Percentiles rank a stretch among this genome's conserved stretches.
Conservation (phyloP, 2,113 vertebrate species). For the Picathartes gymnocephalus region DNA sequence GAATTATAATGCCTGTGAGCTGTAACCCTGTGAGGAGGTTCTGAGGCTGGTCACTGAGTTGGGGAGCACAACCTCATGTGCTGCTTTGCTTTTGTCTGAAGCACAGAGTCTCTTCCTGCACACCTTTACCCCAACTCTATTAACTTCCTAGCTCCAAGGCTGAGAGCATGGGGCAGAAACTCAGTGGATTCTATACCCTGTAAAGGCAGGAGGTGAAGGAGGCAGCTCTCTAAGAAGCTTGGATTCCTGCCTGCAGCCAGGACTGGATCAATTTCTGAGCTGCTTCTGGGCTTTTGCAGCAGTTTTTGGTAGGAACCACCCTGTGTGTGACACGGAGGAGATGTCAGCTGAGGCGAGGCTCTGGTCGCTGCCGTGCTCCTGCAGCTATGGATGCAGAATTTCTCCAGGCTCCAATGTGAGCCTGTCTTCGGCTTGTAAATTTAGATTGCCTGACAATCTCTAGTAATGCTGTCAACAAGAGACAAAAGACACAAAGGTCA, state of each 20-base stretch:
- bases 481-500: neutral
- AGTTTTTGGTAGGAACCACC: neutral
- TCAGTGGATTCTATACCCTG: accelerated
- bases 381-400: neutral
- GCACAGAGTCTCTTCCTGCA: neutral
- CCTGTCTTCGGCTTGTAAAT: constrained; percentile 21
- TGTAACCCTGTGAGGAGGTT: neutral
- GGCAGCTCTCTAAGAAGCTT: neutral
- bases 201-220: neutral
- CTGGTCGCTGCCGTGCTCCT: accelerated
- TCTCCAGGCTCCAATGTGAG: neutral
- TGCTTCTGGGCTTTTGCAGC: neutral
- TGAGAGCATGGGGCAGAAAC: neutral
- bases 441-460: neutral
- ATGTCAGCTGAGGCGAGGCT: neutral
- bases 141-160: neutral
- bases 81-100: neutral
- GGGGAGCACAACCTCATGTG: neutral
- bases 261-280: neutral
- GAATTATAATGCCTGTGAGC: accelerated
- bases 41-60: neutral
- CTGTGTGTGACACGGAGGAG: accelerated
- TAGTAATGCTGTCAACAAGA: neutral
- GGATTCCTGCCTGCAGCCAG: neutral
- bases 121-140: neutral